A percentile compares a stretch with the other conserved stretches of the same genome.
Conservation (phyloP, 2,888 invertebrate species). For the Nymphalis urticae region DNA sequence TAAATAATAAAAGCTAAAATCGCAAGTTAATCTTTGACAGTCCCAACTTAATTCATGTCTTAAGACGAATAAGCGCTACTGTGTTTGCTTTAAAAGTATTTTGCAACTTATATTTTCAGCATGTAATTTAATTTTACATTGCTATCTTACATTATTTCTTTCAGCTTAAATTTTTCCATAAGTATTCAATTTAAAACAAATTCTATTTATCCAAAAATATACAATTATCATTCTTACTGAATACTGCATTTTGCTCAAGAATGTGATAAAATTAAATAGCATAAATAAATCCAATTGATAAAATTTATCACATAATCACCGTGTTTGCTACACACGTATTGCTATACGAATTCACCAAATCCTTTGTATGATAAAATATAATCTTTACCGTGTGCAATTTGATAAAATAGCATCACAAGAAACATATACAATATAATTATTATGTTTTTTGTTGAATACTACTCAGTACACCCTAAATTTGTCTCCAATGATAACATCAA, state of each 20-base stretch:
- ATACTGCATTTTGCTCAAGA: no score
- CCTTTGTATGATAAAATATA: conserved; percentile 4
- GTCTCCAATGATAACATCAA: no score
- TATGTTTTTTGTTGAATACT: no score
- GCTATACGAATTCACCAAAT: neutral
- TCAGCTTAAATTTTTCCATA: no score
- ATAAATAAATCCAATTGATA: conserved; percentile 9
- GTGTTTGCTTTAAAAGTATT: conserved; percentile 1
- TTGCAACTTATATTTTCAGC: conserved; percentile 1
- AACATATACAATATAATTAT: neutral
- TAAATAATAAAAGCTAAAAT: neutral
- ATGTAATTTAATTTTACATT: no score
- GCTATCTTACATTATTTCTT: no score
- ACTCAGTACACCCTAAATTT: no score
- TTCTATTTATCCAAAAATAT: no score
- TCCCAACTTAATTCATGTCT: neutral
- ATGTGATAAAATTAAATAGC: conserved; percentile 16
- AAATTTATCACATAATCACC: conserved; percentile 22
- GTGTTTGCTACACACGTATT: neutral
- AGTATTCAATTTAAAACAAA: no score
- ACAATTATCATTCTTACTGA: no score
- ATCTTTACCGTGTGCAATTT: conserved; percentile 12
- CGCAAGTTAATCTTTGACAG: neutral
- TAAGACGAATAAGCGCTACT: conserved; percentile 1
- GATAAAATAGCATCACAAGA: neutral